phyloP scores from a whole-genome alignment of 2,888 invertebrate species.

The Xestia sexstrigata region DNA sequence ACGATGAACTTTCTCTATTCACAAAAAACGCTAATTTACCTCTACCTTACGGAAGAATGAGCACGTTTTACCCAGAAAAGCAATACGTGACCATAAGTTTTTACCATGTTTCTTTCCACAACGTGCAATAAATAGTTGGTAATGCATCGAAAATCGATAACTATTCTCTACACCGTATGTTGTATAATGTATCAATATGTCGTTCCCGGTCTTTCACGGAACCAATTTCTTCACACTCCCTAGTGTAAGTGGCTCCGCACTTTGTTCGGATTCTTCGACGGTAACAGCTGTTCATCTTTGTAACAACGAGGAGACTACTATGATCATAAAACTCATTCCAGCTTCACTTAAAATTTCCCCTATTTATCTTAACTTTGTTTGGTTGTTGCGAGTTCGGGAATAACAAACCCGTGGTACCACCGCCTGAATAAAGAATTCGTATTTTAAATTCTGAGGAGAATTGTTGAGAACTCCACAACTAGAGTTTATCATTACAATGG shows the following conservation, averaged over 20 bases:
- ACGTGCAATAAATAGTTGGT: constrained; percentile 49
- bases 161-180: constrained; percentile 49
- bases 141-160: constrained; percentile 60
- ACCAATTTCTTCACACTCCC: constrained; percentile 63
- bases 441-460: constrained; percentile 55
- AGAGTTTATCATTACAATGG: constrained; percentile 60
- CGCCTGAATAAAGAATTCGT: constrained; percentile 50
- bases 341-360: constrained; percentile 39
- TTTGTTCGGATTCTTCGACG: constrained; percentile 59
- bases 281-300: constrained; percentile 63
- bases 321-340: constrained; percentile 48
- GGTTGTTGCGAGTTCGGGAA: constrained; percentile 23
- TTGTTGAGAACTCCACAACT: constrained; percentile 46
- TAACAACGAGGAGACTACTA: constrained; percentile 43
- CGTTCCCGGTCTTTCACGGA: constrained; percentile 58
- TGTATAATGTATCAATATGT: constrained; percentile 64
- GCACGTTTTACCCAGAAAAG: constrained; percentile 39
- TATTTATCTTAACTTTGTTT: constrained; percentile 43
- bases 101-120: constrained; percentile 36
- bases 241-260: constrained; percentile 59
- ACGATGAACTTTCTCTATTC: constrained; percentile 8
- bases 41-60: constrained; percentile 26
- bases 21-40: constrained; percentile 34
- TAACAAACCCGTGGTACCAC: constrained; percentile 36
- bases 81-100: constrained; percentile 33